phyloP scores from a whole-genome alignment of 2,888 invertebrate species.

The Polymixis lichenea region DNA sequence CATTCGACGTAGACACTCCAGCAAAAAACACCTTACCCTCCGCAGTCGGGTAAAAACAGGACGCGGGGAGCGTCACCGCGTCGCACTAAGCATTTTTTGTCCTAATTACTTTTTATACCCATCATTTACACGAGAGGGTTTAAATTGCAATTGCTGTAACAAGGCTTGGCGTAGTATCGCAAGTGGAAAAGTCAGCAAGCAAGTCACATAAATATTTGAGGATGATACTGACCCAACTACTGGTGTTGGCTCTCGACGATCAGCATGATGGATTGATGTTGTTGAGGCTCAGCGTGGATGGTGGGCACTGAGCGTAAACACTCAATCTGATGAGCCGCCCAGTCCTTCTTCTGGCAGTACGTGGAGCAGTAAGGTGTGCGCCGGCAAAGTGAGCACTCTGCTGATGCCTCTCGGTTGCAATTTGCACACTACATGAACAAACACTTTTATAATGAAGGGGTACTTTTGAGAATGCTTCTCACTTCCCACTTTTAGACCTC shows the following conservation, averaged over 20 bases:
- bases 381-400: constrained; percentile 96
- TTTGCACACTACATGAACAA: constrained; percentile 93
- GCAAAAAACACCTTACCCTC: background rate
- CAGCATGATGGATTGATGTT: constrained; percentile 95
- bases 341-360: constrained; percentile 97
- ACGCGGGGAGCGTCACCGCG: no score
- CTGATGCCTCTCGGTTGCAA: constrained; percentile 96
- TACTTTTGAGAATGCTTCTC: background rate
- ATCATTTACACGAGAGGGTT: background rate
- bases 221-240: constrained; percentile 73
- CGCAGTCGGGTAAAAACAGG: no score
- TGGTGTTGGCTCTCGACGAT: constrained; percentile 95
- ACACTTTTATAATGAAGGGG: constrained; percentile 21
- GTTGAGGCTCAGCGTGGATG: constrained; percentile 84
- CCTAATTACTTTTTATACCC: background rate
- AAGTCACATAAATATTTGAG: background rate
- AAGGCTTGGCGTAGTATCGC: constrained; percentile 1
- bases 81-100: background rate
- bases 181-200: background rate
- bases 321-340: constrained; percentile 96
- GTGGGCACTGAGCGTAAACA: constrained; percentile 93
- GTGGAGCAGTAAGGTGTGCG: constrained; percentile 97
- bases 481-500: background rate
- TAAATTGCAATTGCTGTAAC: constrained; percentile 10
- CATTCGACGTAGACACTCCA: background rate